Evolutionary conservation across 2,797 vertebrate species (phyloP), one percentile per base, ranked within the genome.

Genomic region (Leptodactylus fallax): DNA sequence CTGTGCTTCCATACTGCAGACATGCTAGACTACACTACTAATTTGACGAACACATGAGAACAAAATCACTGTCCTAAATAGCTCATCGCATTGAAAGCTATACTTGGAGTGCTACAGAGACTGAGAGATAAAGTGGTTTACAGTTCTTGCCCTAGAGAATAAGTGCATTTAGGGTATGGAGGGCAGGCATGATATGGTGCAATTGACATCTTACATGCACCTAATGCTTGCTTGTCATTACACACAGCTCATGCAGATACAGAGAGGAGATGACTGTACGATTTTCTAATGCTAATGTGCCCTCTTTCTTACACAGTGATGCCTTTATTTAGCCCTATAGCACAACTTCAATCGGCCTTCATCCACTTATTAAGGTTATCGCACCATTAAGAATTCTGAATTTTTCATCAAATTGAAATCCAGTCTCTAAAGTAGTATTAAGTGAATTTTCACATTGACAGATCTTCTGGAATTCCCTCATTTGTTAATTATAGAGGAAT

Each of bases 11-110:
- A 11, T 76, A 60, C 71, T 25, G 65, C 47, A 84, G 82, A 74
- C 55, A 74, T 84, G 71, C 45, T 77, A 63, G 74, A 77, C 56
- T 51, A 84, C 69, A 9, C 82, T 84, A 27, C 71, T 77, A 77
- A 49, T 77, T 63, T 76, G 56, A 45, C 55, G n/a, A 87, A 80
- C 85, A 79, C 55, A 76, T 19, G 17, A 65, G 27, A 58, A 81
- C 25, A 45, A 81, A 81, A 27, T 72, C 55, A 23, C n/a, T 87
- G 67, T 60, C 55, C 8, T 61, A 61, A 65, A 51, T 65, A 51
- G 79, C 45, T 65, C 36, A 67, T 19, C 2, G 60, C 61, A 67
- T 56, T 76, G n/a, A 82, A 63, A 61, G 27, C 74, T 82, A 72
- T 76, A 25, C 12, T 16, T 45, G 36, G 56, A 87, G 85, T 74